A percentile compares a stretch with the other conserved stretches of the same genome.
phyloP scores from a whole-genome alignment of 2,888 invertebrate species.

The Alviniconcha strummeri region DNA sequence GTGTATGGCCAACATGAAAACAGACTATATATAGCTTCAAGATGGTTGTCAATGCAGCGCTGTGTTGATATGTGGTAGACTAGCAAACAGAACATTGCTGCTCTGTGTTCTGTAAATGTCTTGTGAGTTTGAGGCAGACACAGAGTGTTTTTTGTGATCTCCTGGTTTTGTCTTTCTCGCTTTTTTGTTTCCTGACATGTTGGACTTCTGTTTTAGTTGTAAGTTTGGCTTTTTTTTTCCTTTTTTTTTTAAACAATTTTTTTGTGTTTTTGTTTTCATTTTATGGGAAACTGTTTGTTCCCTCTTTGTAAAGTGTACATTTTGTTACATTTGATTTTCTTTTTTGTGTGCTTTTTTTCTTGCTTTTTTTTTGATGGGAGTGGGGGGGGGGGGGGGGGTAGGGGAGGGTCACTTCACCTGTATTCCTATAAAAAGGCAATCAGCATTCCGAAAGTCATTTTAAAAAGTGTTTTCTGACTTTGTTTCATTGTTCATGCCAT shows the following conservation, averaged over 20 bases:
- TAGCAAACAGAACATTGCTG: no score
- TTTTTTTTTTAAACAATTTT: neutral
- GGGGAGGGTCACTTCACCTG: neutral
- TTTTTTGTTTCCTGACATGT: neutral
- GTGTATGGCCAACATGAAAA: no score
- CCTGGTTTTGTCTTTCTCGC: no score
- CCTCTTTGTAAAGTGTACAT: neutral
- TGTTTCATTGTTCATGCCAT: no score
- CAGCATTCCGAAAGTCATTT: neutral
- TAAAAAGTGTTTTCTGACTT: neutral
- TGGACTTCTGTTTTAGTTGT: neutral
- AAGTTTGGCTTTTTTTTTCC: neutral
- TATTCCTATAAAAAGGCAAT: neutral
- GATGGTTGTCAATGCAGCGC: no score
- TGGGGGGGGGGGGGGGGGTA: no score
- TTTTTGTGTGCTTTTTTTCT: neutral
- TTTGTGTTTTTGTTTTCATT: neutral
- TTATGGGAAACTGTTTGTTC: no score
- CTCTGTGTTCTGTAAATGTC: no score
- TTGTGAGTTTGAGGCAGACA: no score
- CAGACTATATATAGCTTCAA: no score
- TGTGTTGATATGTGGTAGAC: no score
- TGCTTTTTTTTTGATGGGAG: neutral
- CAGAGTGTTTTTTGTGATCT: no score
- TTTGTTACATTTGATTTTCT: neutral